phyloP scores from a whole-genome alignment of 2,888 invertebrate genomes.

The Drosophila stalkeri region DNA sequence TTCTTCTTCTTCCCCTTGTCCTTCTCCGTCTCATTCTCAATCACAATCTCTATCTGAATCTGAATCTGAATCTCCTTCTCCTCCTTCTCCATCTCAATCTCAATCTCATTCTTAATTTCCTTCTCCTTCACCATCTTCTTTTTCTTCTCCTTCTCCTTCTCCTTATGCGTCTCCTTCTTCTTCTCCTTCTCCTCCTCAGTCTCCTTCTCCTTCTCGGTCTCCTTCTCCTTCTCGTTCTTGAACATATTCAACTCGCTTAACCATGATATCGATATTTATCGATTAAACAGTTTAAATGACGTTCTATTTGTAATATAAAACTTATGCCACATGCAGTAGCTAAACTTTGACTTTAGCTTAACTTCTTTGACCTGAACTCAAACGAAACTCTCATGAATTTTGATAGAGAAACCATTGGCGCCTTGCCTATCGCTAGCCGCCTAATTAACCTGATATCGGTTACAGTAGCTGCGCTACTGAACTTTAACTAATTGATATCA shows the following conservation, averaged over 20 bases:
- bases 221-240: not conserved
- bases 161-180: no score
- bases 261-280: not conserved
- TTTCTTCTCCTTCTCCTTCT: no score
- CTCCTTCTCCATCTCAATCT: no score
- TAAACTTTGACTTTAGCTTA: not conserved
- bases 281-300: not conserved
- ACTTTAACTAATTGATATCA: slow-evolving; percentile 5
- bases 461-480: not conserved
- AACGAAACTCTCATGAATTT: not conserved
- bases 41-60: no score
- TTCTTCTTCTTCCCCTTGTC: no score
- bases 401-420: not conserved
- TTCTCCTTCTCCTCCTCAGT: no score
- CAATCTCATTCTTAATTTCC: no score
- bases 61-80: no score
- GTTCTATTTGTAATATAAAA: not conserved
- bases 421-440: not conserved
- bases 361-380: not conserved
- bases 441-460: not conserved
- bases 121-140: no score
- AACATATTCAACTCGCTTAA: not conserved
- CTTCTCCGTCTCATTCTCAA: no score
- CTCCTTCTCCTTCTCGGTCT: no score
- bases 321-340: not conserved